These are phyloP conservation scores for Conistra vaccinii DNA, from an alignment of 2,888 invertebrate species.

Conservation along the genomic window DNA sequence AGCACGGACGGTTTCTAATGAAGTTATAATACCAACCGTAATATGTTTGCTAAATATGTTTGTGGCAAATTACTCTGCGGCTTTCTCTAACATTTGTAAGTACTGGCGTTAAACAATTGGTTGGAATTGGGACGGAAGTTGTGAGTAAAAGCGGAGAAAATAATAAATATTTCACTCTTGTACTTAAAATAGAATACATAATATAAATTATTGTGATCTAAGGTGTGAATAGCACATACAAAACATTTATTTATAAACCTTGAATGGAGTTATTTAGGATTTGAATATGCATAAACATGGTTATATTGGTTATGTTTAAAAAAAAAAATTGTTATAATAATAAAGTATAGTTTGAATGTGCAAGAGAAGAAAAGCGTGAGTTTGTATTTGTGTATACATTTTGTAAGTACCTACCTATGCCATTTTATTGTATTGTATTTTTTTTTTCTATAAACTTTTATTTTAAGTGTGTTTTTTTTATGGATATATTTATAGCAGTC, in stretches of 20 bases:
- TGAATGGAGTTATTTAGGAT: background rate
- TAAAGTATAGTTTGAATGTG: too few species aligned
- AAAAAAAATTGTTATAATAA: too few species aligned
- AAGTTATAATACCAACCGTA: conserved; percentile 69
- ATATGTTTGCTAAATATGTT: conserved; percentile 68
- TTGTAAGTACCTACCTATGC: too few species aligned
- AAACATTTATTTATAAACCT: background rate
- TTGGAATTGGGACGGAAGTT: conserved; percentile 39
- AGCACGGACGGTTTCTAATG: conserved; percentile 70
- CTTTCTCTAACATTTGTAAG: conserved; percentile 57
- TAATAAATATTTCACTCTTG: background rate
- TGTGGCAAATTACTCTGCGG: conserved; percentile 63
- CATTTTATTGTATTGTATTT: too few species aligned
- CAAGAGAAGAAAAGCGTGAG: too few species aligned
- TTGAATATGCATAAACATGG: background rate
- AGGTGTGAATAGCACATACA: background rate
- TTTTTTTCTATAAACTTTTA: too few species aligned
- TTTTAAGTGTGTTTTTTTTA: too few species aligned
- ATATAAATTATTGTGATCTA: background rate
- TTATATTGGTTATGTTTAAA: too few species aligned
- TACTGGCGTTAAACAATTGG: conserved; percentile 39
- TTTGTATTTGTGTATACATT: too few species aligned
- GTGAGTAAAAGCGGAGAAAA: conserved; percentile 17
- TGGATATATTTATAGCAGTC: too few species aligned
- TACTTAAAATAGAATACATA: background rate